Percentiles rank a stretch among this genome's conserved stretches.
phyloP scores from a whole-genome alignment of 2,888 invertebrate species.

The Mythimna ferrago region DNA sequence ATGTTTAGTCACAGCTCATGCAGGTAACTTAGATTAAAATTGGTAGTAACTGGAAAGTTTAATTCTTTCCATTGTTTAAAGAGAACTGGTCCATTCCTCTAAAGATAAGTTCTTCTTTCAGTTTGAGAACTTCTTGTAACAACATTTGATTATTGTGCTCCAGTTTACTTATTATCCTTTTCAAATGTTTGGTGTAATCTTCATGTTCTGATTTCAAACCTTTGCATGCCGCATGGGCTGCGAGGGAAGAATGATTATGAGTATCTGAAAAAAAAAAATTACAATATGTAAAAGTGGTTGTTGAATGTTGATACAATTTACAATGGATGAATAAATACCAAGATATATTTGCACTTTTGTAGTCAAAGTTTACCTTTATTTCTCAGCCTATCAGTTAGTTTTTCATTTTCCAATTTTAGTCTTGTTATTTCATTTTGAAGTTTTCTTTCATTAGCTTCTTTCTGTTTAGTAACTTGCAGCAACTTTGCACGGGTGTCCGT shows the following conservation, averaged over 20 bases:
- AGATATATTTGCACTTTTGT: not conserved
- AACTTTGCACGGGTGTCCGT: constrained; percentile 78
- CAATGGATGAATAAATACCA: not conserved
- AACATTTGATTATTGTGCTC: constrained; percentile 63
- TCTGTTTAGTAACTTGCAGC: constrained; percentile 81
- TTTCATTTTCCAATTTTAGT: constrained; percentile 83
- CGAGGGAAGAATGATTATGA: constrained; percentile 55
- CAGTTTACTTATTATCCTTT: constrained; percentile 58
- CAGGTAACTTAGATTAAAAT: constrained; percentile 31
- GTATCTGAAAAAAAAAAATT: constrained; percentile 49
- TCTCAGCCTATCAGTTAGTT: constrained; percentile 79
- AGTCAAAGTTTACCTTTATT: constrained; percentile 75
- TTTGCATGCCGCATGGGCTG: constrained; percentile 58
- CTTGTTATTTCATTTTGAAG: constrained; percentile 81
- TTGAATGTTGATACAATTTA: not conserved
- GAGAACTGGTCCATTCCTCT: constrained; percentile 68
- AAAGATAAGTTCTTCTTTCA: constrained; percentile 79
- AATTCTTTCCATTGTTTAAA: constrained; percentile 54
- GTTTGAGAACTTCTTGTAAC: constrained; percentile 62
- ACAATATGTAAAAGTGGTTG: not conserved
- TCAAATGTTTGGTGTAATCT: constrained; percentile 59
- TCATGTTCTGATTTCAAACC: constrained; percentile 58
- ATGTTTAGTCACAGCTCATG: constrained; percentile 53
- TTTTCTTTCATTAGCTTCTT: constrained; percentile 79
- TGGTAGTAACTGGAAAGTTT: constrained; percentile 7